Evolutionary conservation across 2,888 invertebrate genomes (phyloP), one percentile per base, ranked within the genome.

Genomic region (Sceliomorpha sp.): DNA sequence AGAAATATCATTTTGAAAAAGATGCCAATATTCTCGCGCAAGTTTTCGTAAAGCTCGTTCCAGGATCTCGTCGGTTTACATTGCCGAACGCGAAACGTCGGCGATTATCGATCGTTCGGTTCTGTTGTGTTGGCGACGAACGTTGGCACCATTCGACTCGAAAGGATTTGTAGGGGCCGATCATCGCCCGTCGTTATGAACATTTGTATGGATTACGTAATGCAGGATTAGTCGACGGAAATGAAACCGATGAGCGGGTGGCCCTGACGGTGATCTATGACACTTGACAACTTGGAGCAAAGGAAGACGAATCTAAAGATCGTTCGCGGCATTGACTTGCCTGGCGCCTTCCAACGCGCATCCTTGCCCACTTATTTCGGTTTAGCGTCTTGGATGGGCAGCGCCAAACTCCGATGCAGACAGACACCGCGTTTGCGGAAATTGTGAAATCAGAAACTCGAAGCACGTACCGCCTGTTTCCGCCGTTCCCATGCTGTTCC

Each of bases 361-460:
- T 37, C 34, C 26, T 27, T n/a, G 42, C 10, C 39, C 32, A 44
- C 51, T 42, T 17, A 40, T 47, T 70, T 42, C 17, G 45, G n/a
- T 26, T 42, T 31, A 39, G 14, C 48, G 17, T 48, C 32, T 51
- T 58, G 27, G 27, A 32, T 32, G 13, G 31, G 27, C 14, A 37
- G 13, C 53, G 47, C 31, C 56, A 39, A 47, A 24, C 24, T 36
- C 45, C 31, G 24, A 45, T 60, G 60, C 72, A 66, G 74, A 58
- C 72, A 66, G 74, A 72, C 75, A 20, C 72, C 79, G 56, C 80
- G 78, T 77, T 78, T 80, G 79, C 87, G 88, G 88, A 88, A 88
- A 88, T 88, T 88, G 87, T 86, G 84, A 88, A 88, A 88, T 88
- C 86, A 86, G 81, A 84, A 80, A 88, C 85, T 82, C 88, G 79